Conservation (phyloP, 2,113 vertebrate species). For the Phocoena phocoena region DNA sequence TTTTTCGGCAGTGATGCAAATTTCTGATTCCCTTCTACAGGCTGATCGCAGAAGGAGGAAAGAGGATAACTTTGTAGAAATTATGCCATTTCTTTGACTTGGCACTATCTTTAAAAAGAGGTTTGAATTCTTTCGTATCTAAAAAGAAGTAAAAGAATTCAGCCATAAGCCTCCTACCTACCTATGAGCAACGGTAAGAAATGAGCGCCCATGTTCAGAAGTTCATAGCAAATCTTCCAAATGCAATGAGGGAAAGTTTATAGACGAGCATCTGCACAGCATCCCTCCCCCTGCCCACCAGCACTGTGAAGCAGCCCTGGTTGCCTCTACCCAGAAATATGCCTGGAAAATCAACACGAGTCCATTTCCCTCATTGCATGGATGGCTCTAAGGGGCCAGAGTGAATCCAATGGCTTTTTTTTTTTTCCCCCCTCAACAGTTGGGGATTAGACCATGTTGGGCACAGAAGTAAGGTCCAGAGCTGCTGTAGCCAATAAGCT, state of each 20-base stretch:
- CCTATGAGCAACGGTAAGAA: background rate
- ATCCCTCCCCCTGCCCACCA: background rate
- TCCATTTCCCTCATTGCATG: background rate
- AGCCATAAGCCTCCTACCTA: background rate
- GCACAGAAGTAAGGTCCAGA: background rate
- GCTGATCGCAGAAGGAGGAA: background rate
- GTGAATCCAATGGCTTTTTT: background rate
- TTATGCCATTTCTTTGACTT: background rate
- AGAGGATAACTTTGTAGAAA: background rate
- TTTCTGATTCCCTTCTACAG: background rate
- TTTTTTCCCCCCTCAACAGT: background rate
- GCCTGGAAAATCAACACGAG: background rate
- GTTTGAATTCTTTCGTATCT: background rate
- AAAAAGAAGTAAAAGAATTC: background rate
- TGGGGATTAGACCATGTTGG: background rate
- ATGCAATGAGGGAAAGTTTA: background rate
- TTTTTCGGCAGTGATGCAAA: background rate
- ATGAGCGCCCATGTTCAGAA: background rate
- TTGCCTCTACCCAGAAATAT: background rate
- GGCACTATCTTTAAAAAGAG: background rate
- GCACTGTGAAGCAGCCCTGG: background rate
- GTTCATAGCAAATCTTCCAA: background rate
- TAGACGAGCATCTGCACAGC: background rate
- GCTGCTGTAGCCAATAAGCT: background rate
- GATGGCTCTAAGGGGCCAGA: background rate